These are phyloP conservation scores for Nemotelus nigrinus DNA, from an alignment of 2,888 invertebrate species.

Conservation along the genomic window DNA sequence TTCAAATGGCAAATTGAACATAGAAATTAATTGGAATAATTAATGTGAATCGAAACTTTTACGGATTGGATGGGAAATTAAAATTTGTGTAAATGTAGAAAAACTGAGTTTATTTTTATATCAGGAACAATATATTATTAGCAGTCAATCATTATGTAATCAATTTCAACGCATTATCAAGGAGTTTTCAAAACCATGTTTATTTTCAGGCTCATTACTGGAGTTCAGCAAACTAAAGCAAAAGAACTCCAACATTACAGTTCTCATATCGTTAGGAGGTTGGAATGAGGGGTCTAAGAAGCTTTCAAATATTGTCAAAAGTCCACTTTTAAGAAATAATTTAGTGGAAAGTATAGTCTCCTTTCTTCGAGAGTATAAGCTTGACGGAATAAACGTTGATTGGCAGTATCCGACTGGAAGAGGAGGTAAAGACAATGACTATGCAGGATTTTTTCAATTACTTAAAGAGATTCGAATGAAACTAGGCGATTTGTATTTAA, in stretches of 20 bases:
- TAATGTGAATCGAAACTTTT: too few species aligned
- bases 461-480: constrained; percentile 61
- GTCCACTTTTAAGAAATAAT: constrained; percentile 57
- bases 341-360: constrained; percentile 67
- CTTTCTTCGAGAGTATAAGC: constrained; percentile 66
- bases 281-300: constrained; percentile 68
- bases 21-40: too few species aligned
- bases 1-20: too few species aligned
- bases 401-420: constrained; percentile 71
- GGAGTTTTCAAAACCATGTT: not conserved
- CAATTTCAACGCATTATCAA: too few species aligned
- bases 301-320: constrained; percentile 63
- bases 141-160: too few species aligned
- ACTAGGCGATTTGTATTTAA: constrained; percentile 61
- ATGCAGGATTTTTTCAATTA: constrained; percentile 56
- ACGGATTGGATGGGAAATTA: too few species aligned
- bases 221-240: constrained; percentile 64
- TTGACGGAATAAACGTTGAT: constrained; percentile 74
- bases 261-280: constrained; percentile 68
- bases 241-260: constrained; percentile 64
- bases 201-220: constrained; percentile 59
- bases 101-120: too few species aligned
- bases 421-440: constrained; percentile 62
- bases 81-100: too few species aligned
- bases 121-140: too few species aligned